These are phyloP conservation scores for Choloepus hoffmanni DNA, from an alignment of 2,113 vertebrate genomes.

Conservation along the genomic window DNA sequence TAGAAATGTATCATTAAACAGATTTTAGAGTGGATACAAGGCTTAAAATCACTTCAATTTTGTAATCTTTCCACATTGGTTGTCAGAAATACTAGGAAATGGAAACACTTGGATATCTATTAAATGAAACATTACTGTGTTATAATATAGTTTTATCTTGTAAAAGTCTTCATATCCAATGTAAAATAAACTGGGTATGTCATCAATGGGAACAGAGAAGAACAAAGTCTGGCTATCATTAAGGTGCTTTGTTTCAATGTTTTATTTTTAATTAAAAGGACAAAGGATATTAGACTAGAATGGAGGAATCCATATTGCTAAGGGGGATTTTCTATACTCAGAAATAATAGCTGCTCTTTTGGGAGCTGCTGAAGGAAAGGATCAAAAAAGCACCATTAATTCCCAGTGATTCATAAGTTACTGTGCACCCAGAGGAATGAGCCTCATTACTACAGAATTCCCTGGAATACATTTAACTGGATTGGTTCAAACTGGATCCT, in stretches of 20 bases:
- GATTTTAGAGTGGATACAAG: slow-evolving; percentile 56
- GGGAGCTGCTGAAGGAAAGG: slow-evolving; percentile 7
- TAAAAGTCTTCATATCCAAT: slow-evolving; percentile 30
- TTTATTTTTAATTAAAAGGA: slow-evolving; percentile 46
- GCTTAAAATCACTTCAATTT: slow-evolving; percentile 71
- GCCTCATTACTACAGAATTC: neutral
- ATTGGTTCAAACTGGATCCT: neutral
- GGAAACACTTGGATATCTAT: slow-evolving; percentile 59
- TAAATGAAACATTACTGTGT: slow-evolving; percentile 48
- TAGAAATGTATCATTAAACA: slow-evolving; percentile 72
- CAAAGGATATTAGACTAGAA: neutral
- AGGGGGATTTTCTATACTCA: neutral
- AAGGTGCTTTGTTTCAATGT: neutral
- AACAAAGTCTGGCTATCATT: neutral
- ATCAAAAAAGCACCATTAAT: neutral
- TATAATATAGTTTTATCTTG: slow-evolving; percentile 45
- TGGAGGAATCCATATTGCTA: neutral
- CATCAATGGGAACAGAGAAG: neutral
- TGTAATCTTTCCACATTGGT: slow-evolving; percentile 59
- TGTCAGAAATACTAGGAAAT: slow-evolving; percentile 70
- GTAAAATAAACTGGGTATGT: slow-evolving; percentile 22
- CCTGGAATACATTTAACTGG: neutral
- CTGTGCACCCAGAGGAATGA: neutral
- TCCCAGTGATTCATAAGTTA: neutral
- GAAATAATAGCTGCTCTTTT: slow-evolving; percentile 23